phyloP scores from a whole-genome alignment of 2,113 vertebrate species.

The Plecotus auritus region DNA sequence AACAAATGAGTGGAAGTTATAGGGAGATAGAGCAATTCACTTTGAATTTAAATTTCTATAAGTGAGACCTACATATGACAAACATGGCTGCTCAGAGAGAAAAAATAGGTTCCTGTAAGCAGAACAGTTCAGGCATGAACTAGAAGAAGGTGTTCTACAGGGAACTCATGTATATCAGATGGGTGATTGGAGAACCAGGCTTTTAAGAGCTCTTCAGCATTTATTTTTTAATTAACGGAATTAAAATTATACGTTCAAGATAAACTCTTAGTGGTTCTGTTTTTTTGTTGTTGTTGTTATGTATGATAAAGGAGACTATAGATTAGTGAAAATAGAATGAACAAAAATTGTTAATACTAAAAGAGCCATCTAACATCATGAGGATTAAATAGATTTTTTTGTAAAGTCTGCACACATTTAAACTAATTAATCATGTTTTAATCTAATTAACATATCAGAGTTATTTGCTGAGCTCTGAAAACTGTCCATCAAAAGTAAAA shows the following conservation, averaged over 20 bases:
- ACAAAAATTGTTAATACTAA: not conserved
- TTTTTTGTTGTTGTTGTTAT: not conserved
- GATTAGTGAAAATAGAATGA: not conserved
- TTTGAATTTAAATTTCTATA: constrained; percentile 18
- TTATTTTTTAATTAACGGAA: not conserved
- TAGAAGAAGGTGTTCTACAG: not conserved
- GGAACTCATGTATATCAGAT: not conserved
- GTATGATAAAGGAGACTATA: not conserved
- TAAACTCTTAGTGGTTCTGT: not conserved
- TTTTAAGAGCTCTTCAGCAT: not conserved
- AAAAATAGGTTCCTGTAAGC: not conserved
- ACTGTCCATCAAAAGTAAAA: not conserved
- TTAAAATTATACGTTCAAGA: not conserved
- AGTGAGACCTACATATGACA: not conserved
- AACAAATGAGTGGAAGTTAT: not conserved
- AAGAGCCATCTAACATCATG: not conserved
- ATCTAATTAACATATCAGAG: not conserved
- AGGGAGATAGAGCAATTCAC: not conserved
- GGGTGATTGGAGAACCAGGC: not conserved
- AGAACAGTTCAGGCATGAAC: not conserved
- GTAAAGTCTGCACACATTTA: not conserved
- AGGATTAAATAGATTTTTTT: not conserved
- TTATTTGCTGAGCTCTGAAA: not conserved
- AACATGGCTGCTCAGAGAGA: not conserved
- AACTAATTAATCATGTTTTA: not conserved